These are phyloP conservation scores for Plagodis pulveraria DNA, from an alignment of 2,888 invertebrate species.

Conservation along the genomic window DNA sequence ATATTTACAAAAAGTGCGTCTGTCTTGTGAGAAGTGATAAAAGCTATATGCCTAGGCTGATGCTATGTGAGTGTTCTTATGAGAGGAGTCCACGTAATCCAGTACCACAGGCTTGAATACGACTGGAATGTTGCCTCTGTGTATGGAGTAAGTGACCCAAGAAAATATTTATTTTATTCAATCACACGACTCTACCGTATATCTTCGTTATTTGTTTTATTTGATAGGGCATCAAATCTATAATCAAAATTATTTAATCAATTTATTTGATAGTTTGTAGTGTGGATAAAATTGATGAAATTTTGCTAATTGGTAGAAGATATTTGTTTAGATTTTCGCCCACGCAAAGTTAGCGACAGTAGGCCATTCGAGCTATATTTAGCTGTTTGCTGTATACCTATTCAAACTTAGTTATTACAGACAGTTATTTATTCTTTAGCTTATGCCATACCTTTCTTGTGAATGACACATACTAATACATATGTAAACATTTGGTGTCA, in stretches of 20 bases:
- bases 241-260: no score
- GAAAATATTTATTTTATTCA: conserved; percentile 14
- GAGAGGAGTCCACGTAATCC: conserved; percentile 44
- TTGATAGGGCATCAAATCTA: no score
- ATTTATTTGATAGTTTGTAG: no score
- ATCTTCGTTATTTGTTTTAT: not conserved
- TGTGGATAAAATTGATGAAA: no score
- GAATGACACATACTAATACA: no score
- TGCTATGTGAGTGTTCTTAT: conserved; percentile 44
- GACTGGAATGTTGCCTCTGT: conserved; percentile 68
- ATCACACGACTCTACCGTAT: conserved; percentile 4
- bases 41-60: conserved; percentile 3
- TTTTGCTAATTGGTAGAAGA: not conserved
- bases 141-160: conserved; percentile 59
- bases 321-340: conserved; percentile 20
- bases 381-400: conserved; percentile 15
- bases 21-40: not conserved
- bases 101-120: conserved; percentile 48
- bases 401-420: no score
- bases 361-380: conserved; percentile 16
- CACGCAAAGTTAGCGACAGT: conserved; percentile 19
- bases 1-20: not conserved
- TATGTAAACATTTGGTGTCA: conserved; percentile 1
- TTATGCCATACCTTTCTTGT: no score
- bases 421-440: no score